Base-by-base conservation (phyloP, 2,797 vertebrate genomes). In the Xenentodon cancila region DNA sequence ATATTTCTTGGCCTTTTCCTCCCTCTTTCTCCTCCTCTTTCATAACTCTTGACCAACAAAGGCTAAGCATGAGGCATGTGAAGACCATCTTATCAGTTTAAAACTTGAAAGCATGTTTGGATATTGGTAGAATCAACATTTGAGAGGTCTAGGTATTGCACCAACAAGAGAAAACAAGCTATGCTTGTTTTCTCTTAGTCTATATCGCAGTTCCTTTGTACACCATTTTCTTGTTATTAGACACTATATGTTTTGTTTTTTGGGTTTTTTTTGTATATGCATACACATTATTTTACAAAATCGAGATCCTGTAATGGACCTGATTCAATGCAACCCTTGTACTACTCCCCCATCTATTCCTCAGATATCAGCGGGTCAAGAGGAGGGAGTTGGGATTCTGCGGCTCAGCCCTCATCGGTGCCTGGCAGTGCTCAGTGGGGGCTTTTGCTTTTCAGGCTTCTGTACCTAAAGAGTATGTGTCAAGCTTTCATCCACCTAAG, bases 401-500 rank as follows among this genome's bases (percentile, higher is more conserved):
- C 53, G 56, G 57, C 54, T 73, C 57, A 12, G 55, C 27, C 64
- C 45, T 66, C 27, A 6, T 17, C 61, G 70, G 88, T 92, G 82
- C 85, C 84, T 88, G 81, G 85, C 30, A 53, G 82, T 65, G 70
- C 81, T 75, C 19, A 37, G 9, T 59, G 17, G 25, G 52, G 53
- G 67, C 69, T 65, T 66, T 37, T 59, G 64, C 68, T 58, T 51
- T 11, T 70, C 67, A 64, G 53, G 71, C 22, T 45, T 7, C 47
- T 66, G 44, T 51, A 63, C 71, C 73, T 69, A 51, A 77, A 68
- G 48, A 73, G 56, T 15, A 67, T 63, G 64, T 83, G 73, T 86
- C 63, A 73, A 64, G 76, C 77, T 79, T 85, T 82, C 77, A 80
- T 81, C 77, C 68, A 56, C 79, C 77, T 87, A 73, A 78, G 71